phyloP scores from a whole-genome alignment of 2,888 invertebrate genomes.

The Xanthorhoe designata region DNA sequence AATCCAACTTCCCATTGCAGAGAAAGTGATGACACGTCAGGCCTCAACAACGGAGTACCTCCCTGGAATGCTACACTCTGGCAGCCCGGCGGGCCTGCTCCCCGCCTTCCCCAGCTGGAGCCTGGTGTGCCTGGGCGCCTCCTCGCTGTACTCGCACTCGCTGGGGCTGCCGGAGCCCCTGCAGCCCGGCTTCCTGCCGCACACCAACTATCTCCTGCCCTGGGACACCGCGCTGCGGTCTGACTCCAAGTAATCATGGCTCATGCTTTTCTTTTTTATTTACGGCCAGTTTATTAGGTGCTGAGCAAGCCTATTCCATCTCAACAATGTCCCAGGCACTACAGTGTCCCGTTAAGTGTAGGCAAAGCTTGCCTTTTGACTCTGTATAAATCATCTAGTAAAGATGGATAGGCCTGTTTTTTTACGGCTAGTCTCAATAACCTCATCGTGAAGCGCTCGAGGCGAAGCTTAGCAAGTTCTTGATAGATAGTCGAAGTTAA shows the following conservation, averaged over 20 bases:
- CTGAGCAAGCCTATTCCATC: too few species aligned
- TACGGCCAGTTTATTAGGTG: too few species aligned
- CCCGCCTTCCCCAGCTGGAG: slow-evolving; percentile 97
- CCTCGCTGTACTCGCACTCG: slow-evolving; percentile 95
- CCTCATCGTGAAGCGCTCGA: too few species aligned
- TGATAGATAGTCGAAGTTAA: too few species aligned
- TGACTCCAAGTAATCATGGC: slow-evolving; percentile 14
- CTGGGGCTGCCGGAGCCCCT: slow-evolving; percentile 92
- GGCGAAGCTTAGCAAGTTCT: too few species aligned
- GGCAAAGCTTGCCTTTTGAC: too few species aligned
- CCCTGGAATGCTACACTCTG: slow-evolving; percentile 95
- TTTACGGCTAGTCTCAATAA: too few species aligned
- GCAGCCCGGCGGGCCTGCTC: slow-evolving; percentile 90
- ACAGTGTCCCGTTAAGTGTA: too few species aligned
- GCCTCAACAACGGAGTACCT: slow-evolving; percentile 96
- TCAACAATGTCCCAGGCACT: too few species aligned
- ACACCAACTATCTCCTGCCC: slow-evolving; percentile 95
- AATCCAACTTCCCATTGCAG: slow-evolving; percentile 57
- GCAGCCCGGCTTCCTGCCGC: slow-evolving; percentile 95
- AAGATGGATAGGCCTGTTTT: too few species aligned
- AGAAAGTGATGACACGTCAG: slow-evolving; percentile 87
- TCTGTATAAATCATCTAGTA: too few species aligned
- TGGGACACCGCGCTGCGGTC: slow-evolving; percentile 88
- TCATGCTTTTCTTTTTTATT: neutral
- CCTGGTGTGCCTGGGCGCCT: slow-evolving; percentile 94